These are phyloP conservation scores for Drosophila mercatorum DNA, from an alignment of 2,888 invertebrate genomes.

Conservation along the genomic window DNA sequence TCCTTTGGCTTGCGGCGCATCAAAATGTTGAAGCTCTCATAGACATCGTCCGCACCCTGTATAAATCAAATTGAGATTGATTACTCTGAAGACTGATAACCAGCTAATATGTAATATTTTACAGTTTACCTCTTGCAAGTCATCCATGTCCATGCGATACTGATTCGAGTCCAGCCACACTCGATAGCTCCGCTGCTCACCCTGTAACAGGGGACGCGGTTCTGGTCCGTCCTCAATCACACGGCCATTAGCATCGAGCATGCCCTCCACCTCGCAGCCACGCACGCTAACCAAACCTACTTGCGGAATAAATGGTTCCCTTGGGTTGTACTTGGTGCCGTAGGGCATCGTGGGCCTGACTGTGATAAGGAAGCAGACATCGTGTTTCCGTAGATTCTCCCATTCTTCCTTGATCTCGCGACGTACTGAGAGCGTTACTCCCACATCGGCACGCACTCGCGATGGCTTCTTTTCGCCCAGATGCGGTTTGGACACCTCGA, in stretches of 20 bases:
- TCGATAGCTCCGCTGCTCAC: slow-evolving; percentile 95
- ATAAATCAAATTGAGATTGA: neutral
- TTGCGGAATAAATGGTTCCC: slow-evolving; percentile 95
- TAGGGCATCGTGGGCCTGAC: slow-evolving; percentile 93
- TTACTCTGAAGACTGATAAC: neutral
- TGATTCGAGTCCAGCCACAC: slow-evolving; percentile 99
- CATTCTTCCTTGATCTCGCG: slow-evolving; percentile 97
- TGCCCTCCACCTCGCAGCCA: slow-evolving; percentile 99
- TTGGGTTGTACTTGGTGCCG: slow-evolving; percentile 92
- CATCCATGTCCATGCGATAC: slow-evolving; percentile 96
- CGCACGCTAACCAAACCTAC: slow-evolving; percentile 96
- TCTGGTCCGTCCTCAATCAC: slow-evolving; percentile 98
- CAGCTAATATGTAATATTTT: too few relatives aligned
- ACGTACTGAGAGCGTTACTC: slow-evolving; percentile 95
- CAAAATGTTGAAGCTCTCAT: slow-evolving; percentile 97
- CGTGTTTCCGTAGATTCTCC: slow-evolving; percentile 98
- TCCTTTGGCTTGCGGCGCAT: slow-evolving; percentile 99
- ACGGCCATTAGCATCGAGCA: slow-evolving; percentile 97
- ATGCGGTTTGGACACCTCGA: slow-evolving; percentile 96
- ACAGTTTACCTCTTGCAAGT: slow-evolving; percentile 88
- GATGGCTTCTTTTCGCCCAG: slow-evolving; percentile 98
- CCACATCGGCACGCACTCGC: slow-evolving; percentile 96
- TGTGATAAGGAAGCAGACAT: slow-evolving; percentile 98
- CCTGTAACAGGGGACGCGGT: slow-evolving; percentile 93
- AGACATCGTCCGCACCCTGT: slow-evolving; percentile 89